A percentile compares a stretch with the other conserved stretches of the same genome.
These are phyloP conservation scores for Percina caprodes DNA, from an alignment of 2,113 vertebrate species.

Conservation along the genomic window DNA sequence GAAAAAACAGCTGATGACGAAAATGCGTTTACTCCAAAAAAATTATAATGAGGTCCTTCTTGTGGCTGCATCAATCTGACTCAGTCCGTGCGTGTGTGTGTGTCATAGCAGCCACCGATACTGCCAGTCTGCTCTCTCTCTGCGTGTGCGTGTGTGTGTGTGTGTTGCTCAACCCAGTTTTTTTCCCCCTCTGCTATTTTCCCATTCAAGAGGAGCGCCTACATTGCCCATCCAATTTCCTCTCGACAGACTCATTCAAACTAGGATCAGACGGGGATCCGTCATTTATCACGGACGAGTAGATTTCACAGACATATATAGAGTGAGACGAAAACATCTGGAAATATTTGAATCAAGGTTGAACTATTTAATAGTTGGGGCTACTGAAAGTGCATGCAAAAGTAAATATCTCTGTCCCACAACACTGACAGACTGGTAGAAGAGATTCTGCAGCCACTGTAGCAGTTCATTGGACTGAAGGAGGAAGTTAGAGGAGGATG, in stretches of 20 bases:
- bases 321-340: conserved; percentile 40
- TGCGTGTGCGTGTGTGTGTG: neutral
- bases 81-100: conserved; percentile 4
- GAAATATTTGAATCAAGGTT: conserved; percentile 19
- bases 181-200: conserved; percentile 31
- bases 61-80: conserved; percentile 12
- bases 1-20: conserved; percentile 33
- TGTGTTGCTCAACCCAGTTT: conserved; percentile 12
- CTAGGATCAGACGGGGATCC: conserved; percentile 10
- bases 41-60: conserved; percentile 46
- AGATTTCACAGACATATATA: conserved; percentile 4
- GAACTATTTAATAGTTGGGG: neutral
- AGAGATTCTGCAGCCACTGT: conserved; percentile 9
- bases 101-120: conserved; percentile 27
- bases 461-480: neutral
- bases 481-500: conserved; percentile 60
- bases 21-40: conserved; percentile 59
- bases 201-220: conserved; percentile 72
- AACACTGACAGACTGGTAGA: neutral
- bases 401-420: neutral
- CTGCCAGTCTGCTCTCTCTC: conserved; percentile 23
- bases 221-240: conserved; percentile 64
- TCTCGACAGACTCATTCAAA: conserved; percentile 57
- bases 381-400: neutral
- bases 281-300: conserved; percentile 20